A percentile compares a stretch with the other conserved stretches of the same genome.
phyloP scores from a whole-genome alignment of 1,140 invertebrate species.

The Hyphantria cunea region DNA sequence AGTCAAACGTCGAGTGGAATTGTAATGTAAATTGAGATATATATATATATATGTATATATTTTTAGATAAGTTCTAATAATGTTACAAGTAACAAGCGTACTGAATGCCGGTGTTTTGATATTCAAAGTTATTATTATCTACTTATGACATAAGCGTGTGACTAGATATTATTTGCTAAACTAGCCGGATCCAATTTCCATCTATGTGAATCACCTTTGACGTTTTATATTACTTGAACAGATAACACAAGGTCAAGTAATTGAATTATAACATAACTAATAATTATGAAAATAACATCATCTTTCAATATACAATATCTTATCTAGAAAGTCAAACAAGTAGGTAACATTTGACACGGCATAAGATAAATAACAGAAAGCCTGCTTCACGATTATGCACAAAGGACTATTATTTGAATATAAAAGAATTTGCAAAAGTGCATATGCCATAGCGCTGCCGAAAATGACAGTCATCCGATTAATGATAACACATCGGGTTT shows the following conservation, averaged over 20 bases:
- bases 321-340: not conserved
- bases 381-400: not conserved
- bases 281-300: not conserved
- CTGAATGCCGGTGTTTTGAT: not conserved
- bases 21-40: too few species aligned
- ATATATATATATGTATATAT: too few species aligned
- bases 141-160: not conserved
- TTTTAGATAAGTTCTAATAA: not conserved
- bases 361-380: not conserved
- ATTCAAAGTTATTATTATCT: not conserved
- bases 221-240: slow-evolving; percentile 1
- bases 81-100: not conserved
- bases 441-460: too few species aligned
- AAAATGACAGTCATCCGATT: too few species aligned
- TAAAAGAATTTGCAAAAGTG: too few species aligned
- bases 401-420: not conserved
- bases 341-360: slow-evolving; percentile 19
- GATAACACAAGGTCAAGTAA: slow-evolving; percentile 15
- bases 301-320: slow-evolving; percentile 17
- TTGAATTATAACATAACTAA: slow-evolving; percentile 20
- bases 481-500: too few species aligned
- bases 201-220: slow-evolving; percentile 10
- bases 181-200: slow-evolving; percentile 11
- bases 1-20: too few species aligned
- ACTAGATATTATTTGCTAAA: slow-evolving; percentile 10